Percentiles rank a stretch among this genome's conserved stretches.
Conservation (phyloP, 2,113 vertebrate genomes). For the Phycodurus eques region DNA sequence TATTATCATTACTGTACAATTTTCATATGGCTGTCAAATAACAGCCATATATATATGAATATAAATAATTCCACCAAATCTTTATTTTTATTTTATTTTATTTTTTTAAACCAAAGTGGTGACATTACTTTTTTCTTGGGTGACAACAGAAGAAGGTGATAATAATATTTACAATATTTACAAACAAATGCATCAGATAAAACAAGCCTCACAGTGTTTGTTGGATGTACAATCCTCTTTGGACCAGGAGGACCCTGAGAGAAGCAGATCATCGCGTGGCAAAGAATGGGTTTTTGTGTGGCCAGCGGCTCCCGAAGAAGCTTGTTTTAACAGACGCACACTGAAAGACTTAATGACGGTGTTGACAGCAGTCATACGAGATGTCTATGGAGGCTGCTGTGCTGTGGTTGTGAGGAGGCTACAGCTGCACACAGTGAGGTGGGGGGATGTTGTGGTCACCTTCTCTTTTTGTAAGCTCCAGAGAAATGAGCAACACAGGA, state of each 20-base stretch:
- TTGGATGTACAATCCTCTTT: constrained; percentile 44
- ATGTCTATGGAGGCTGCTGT: constrained; percentile 50
- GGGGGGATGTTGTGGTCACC: constrained; percentile 46
- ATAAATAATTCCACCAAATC: not conserved
- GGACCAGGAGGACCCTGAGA: constrained; percentile 50
- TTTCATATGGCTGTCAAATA: not conserved
- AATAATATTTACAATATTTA: constrained; percentile 17
- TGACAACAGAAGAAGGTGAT: constrained; percentile 47
- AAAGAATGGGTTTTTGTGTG: constrained; percentile 43
- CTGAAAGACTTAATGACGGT: constrained; percentile 59
- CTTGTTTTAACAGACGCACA: constrained; percentile 63
- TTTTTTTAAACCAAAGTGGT: not conserved
- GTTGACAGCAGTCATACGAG: constrained; percentile 68
- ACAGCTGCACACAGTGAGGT: constrained; percentile 38
- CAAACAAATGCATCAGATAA: constrained; percentile 26
- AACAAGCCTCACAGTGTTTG: constrained; percentile 49
- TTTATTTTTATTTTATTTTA: no score
- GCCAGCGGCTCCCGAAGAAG: constrained; percentile 44
- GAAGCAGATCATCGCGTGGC: constrained; percentile 36
- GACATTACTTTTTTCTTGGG: not conserved
- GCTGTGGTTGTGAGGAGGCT: constrained; percentile 40
- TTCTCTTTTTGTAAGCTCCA: constrained; percentile 48
- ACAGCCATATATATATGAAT: not conserved
- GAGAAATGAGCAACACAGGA: constrained; percentile 37
- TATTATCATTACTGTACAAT: not conserved